Percentiles rank a stretch among this genome's conserved stretches.
These are phyloP conservation scores for Zaprionus davidi DNA, from an alignment of 1,140 invertebrate species.

Conservation along the genomic window DNA sequence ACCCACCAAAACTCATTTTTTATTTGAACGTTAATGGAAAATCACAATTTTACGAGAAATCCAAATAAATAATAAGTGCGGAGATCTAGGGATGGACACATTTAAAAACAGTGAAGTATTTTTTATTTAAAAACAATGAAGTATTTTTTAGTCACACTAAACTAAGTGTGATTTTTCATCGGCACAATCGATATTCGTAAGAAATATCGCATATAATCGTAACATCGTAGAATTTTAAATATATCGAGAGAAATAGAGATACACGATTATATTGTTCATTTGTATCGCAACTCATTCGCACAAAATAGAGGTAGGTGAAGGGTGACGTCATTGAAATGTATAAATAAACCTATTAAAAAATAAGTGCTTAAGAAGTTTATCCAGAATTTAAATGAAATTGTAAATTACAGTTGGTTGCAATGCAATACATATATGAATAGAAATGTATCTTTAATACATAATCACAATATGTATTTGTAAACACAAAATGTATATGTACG, in stretches of 20 bases:
- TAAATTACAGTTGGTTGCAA: background rate
- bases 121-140: no score
- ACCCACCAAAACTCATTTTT: conserved; percentile 85
- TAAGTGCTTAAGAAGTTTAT: background rate
- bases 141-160: no score
- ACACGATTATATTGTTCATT: background rate
- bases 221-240: no score
- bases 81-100: background rate
- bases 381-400: background rate
- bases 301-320: conserved; percentile 29
- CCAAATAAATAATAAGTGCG: background rate
- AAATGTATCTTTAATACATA: background rate
- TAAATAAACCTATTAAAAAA: conserved; percentile 5
- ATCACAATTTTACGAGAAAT: no score
- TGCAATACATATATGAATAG: background rate
- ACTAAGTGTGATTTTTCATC: no score
- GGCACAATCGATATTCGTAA: no score
- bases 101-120: no score
- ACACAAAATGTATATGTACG: background rate
- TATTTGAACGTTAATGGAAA: no score
- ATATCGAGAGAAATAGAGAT: background rate
- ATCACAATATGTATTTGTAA: background rate
- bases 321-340: conserved; percentile 35
- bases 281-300: conserved; percentile 10
- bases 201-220: no score